A percentile compares a stretch with the other conserved stretches of the same genome.
phyloP scores from a whole-genome alignment of 2,113 vertebrate genomes.

The Kryptolebias marmoratus region DNA sequence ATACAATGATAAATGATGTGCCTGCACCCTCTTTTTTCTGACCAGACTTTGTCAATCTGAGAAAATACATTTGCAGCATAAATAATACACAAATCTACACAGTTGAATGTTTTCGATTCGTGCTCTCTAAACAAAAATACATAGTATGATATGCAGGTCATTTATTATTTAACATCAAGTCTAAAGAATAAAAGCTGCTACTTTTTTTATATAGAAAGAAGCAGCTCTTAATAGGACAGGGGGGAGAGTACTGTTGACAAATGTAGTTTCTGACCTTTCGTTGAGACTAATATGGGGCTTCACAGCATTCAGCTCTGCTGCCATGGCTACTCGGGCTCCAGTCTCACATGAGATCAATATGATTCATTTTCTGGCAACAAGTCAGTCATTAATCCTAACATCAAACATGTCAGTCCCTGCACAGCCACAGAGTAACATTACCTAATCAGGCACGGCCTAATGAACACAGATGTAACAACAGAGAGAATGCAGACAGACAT shows the following conservation, averaged over 20 bases:
- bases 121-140: conserved; percentile 26
- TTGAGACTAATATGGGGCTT: conserved; percentile 53
- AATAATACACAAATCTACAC: neutral
- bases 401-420: conserved; percentile 54
- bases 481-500: conserved; percentile 39
- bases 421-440: conserved; percentile 50
- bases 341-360: conserved; percentile 71
- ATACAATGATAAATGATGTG: conserved; percentile 39
- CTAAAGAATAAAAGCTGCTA: conserved; percentile 39
- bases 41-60: conserved; percentile 11
- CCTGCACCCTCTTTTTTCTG: conserved; percentile 11
- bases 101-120: neutral
- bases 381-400: conserved; percentile 73
- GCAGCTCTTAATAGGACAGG: conserved; percentile 24
- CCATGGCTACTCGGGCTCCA: conserved; percentile 51
- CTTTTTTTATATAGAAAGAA: conserved; percentile 20
- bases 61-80: neutral
- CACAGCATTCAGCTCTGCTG: conserved; percentile 47
- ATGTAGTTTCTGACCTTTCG: conserved; percentile 61
- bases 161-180: conserved; percentile 38
- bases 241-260: conserved; percentile 48
- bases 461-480: conserved; percentile 61
- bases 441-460: conserved; percentile 61
- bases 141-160: conserved; percentile 41
- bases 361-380: conserved; percentile 46